A percentile compares a stretch with the other conserved stretches of the same genome.
Conservation (phyloP, 2,888 invertebrate genomes). For the Lottia scabra region DNA sequence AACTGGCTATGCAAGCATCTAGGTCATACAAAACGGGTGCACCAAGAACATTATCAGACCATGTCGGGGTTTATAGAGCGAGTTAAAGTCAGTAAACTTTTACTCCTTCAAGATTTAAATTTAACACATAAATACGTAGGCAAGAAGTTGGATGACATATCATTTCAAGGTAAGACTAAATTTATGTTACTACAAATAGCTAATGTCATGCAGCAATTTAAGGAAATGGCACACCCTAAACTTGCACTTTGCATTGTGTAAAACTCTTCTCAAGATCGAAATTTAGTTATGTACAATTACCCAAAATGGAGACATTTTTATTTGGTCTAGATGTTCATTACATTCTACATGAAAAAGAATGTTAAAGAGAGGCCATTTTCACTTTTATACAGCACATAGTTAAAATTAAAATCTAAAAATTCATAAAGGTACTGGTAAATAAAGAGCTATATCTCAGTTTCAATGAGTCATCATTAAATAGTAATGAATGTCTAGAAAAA, state of each 20-base stretch:
- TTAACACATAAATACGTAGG: background rate
- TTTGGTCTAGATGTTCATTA: no score
- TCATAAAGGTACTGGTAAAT: background rate
- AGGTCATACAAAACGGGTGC: conserved; percentile 5
- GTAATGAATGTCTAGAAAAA: conserved; percentile 2
- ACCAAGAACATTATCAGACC: background rate
- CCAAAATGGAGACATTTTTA: no score
- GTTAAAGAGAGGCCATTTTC: background rate
- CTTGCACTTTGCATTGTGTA: no score
- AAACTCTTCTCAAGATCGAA: no score
- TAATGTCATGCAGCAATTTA: no score
- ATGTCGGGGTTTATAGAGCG: background rate
- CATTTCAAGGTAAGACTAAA: background rate
- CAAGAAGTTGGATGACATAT: background rate
- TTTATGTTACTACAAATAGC: no score
- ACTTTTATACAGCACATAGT: background rate
- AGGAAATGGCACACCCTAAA: no score
- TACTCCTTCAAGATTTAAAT: background rate
- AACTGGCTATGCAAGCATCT: background rate
- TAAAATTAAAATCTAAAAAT: background rate
- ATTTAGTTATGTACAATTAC: no score
- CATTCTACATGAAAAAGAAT: no score
- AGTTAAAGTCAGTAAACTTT: background rate
- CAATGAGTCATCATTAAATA: conserved; percentile 6
- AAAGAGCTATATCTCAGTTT: conserved; percentile 6